Percentiles rank a stretch among this genome's conserved stretches.
Conservation (phyloP, 1,140 invertebrate species). For the Stratiolaelaps scimitus region DNA sequence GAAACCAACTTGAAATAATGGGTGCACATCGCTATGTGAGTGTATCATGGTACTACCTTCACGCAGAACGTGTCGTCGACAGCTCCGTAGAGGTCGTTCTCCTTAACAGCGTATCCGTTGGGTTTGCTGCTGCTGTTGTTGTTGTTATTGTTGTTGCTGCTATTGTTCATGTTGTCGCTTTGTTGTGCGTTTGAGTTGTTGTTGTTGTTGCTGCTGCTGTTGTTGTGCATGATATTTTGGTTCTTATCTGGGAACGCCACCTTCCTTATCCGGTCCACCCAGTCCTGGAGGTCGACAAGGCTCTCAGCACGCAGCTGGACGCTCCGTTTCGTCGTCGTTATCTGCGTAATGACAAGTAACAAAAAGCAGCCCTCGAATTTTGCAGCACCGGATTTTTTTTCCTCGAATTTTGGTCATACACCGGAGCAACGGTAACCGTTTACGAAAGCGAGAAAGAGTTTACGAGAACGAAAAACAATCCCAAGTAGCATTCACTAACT, state of each 20-base stretch:
- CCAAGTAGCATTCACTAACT: no score
- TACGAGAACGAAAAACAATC: no score
- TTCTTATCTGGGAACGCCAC: constrained; percentile 12
- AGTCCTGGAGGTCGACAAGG: not conserved
- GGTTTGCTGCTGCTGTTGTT: constrained; percentile 4
- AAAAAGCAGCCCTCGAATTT: no score
- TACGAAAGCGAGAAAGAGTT: no score
- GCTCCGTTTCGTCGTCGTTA: constrained; percentile 7
- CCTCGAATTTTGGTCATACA: no score
- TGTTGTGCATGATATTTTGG: not conserved
- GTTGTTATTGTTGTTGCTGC: constrained; percentile 3
- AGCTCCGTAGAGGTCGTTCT: constrained; percentile 24
- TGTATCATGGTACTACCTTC: not conserved
- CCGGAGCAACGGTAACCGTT: no score
- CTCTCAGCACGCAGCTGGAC: constrained; percentile 7
- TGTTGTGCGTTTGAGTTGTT: not conserved
- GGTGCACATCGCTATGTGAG: no score
- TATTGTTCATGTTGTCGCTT: not conserved
- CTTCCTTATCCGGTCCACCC: constrained; percentile 14
- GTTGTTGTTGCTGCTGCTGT: not conserved
- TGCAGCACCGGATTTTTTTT: no score
- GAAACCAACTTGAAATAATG: no score
- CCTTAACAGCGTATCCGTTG: constrained; percentile 7
- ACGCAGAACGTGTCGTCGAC: constrained; percentile 21
- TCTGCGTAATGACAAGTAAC: not conserved